These are phyloP conservation scores for Aurelia coerulea DNA, from an alignment of 30 jellyfish, hydroid and myxozoan genomes.

Conservation along the genomic window DNA sequence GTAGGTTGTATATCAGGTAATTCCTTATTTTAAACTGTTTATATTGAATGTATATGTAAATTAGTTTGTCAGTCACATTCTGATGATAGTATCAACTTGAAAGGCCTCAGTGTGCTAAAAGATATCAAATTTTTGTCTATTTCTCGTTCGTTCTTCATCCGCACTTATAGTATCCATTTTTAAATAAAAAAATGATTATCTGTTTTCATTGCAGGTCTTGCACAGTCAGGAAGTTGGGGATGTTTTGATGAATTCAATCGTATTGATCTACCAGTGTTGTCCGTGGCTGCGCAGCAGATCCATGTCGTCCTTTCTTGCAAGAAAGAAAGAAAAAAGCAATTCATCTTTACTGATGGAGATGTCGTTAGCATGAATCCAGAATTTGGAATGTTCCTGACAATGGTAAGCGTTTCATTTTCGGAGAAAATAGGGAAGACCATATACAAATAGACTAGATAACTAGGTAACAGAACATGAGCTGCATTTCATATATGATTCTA, in stretches of 20 bases:
- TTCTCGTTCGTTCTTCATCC: too few relatives aligned
- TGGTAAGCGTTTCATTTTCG: conserved; percentile 48
- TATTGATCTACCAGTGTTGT: conserved; percentile 80
- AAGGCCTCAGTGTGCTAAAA: too few relatives aligned
- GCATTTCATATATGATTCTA: too few relatives aligned
- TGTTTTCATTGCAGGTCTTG: conserved; percentile 59
- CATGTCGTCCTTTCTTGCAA: conserved; percentile 77
- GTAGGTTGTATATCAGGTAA: too few relatives aligned
- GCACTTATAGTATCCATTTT: too few relatives aligned
- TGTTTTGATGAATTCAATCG: conserved; percentile 91
- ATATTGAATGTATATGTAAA: too few relatives aligned
- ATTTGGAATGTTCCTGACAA: conserved; percentile 77
- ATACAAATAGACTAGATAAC: too few relatives aligned
- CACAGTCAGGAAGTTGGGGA: conserved; percentile 97
- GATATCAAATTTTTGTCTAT: too few relatives aligned
- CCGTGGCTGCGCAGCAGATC: conserved; percentile 94
- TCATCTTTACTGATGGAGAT: conserved; percentile 88
- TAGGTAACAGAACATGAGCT: too few relatives aligned
- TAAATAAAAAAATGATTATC: background rate
- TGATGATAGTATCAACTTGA: too few relatives aligned
- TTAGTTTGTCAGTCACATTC: too few relatives aligned
- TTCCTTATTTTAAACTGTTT: too few relatives aligned
- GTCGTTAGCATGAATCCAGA: conserved; percentile 87
- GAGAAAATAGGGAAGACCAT: background rate
- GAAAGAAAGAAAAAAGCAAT: conserved; percentile 82